phyloP scores from a whole-genome alignment of 1,140 invertebrate species.

The Anastrepha ludens region DNA sequence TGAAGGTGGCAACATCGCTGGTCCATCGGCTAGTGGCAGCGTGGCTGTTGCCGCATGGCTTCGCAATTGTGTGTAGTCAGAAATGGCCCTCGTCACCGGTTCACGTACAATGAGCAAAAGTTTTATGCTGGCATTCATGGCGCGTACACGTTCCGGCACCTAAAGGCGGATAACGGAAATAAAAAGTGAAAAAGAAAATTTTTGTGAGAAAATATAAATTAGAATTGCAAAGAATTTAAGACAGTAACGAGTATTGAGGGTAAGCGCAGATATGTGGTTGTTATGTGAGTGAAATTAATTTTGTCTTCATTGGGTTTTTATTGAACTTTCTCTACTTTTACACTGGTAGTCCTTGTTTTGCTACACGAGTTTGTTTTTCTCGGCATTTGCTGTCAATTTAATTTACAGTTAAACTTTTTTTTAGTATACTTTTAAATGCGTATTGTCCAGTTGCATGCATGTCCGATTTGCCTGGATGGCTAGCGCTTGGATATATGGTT shows the following conservation, averaged over 20 bases:
- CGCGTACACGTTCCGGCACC: slow-evolving; percentile 90
- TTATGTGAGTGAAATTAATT: neutral
- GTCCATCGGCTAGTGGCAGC: slow-evolving; percentile 73
- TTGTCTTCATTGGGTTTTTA: slow-evolving; percentile 18
- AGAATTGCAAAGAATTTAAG: slow-evolving; percentile 12
- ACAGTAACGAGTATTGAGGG: neutral
- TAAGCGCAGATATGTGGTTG: neutral
- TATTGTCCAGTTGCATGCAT: neutral
- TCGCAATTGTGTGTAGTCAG: slow-evolving; percentile 93
- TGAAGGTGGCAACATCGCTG: neutral
- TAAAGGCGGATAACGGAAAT: slow-evolving; percentile 67
- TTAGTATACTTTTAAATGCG: neutral
- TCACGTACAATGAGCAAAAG: slow-evolving; percentile 96
- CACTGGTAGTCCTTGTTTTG: neutral
- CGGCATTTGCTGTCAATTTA: slow-evolving; percentile 2
- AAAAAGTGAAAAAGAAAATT: neutral
- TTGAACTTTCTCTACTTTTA: neutral
- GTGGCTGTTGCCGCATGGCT: slow-evolving; percentile 83
- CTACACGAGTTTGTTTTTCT: neutral
- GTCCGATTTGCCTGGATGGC: too few species aligned
- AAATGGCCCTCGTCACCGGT: slow-evolving; percentile 95
- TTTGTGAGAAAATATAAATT: neutral
- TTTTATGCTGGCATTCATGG: slow-evolving; percentile 95
- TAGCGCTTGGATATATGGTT: too few species aligned
- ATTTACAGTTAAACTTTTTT: neutral